phyloP scores from a whole-genome alignment of 2,797 vertebrate species.

The Tamandua tetradactyla region DNA sequence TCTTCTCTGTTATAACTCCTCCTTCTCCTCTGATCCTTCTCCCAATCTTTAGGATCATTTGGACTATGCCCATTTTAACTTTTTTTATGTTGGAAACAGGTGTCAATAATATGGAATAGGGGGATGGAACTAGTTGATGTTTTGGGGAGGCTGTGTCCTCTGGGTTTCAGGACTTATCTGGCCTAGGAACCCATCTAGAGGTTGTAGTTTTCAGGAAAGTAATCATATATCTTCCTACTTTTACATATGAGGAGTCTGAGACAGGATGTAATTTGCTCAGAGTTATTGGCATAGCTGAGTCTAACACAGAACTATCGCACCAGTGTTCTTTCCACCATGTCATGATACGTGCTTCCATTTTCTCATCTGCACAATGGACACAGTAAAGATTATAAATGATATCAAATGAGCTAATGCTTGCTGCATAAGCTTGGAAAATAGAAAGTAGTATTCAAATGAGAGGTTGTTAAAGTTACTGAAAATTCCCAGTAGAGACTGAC shows the following conservation, averaged over 20 bases:
- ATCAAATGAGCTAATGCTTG: neutral
- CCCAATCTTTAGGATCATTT: too few relatives aligned
- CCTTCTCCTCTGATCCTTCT: too few relatives aligned
- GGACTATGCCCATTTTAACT: too few relatives aligned
- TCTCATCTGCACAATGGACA: neutral
- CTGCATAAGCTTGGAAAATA: neutral
- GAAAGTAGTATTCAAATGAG: conserved; percentile 41
- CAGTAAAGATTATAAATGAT: neutral
- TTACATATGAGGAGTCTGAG: neutral
- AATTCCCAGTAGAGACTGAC: conserved; percentile 31
- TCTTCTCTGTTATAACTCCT: too few relatives aligned
- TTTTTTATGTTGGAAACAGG: too few relatives aligned
- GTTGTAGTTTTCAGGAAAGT: too few relatives aligned
- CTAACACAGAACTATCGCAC: neutral
- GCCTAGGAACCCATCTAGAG: too few relatives aligned
- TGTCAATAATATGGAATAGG: too few relatives aligned
- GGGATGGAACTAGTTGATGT: too few relatives aligned
- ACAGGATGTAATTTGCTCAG: neutral
- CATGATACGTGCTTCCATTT: neutral
- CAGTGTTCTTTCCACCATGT: neutral
- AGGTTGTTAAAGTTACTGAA: neutral
- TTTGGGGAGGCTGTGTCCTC: too few relatives aligned
- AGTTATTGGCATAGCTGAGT: neutral
- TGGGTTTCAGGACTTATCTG: too few relatives aligned
- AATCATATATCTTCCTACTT: too few relatives aligned